Percentiles rank a stretch among this genome's conserved stretches.
Evolutionary conservation across 2,888 invertebrate genomes (phyloP).

Genomic region (Xanthia togata): DNA sequence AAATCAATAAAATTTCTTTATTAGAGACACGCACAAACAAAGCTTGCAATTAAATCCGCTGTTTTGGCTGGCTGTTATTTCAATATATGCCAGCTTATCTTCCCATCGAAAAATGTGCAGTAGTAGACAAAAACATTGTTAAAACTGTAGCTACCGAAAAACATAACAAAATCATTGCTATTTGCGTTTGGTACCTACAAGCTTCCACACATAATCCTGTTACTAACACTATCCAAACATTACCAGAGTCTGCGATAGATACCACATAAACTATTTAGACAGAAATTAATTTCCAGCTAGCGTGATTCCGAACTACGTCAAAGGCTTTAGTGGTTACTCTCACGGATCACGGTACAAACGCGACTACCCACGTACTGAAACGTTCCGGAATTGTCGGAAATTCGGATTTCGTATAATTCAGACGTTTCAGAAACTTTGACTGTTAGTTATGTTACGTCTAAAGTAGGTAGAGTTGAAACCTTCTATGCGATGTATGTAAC

Average conservation of each 20-base stretch:
- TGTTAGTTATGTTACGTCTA: background rate
- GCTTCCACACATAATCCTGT: background rate
- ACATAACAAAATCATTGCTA: background rate
- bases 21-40: background rate
- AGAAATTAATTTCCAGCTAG: constrained; percentile 37
- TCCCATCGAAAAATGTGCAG: no score
- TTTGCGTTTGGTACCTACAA: background rate
- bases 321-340: constrained; percentile 36
- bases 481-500: background rate
- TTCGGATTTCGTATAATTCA: constrained; percentile 20
- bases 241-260: constrained; percentile 1
- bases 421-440: constrained; percentile 21
- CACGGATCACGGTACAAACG: constrained; percentile 10
- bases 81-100: background rate
- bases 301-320: constrained; percentile 13
- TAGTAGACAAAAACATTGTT: background rate
- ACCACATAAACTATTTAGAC: constrained; percentile 11
- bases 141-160: background rate
- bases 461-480: background rate
- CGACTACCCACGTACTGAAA: constrained; percentile 11
- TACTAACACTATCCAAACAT: constrained; percentile 20
- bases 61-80: background rate
- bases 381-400: constrained; percentile 1
- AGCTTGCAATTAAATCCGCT: background rate
- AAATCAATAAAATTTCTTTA: no score